Evolutionary conservation across 2,113 vertebrate genomes (phyloP), one percentile per base, ranked within the genome.

Genomic region (Mirounga angustirostris): DNA sequence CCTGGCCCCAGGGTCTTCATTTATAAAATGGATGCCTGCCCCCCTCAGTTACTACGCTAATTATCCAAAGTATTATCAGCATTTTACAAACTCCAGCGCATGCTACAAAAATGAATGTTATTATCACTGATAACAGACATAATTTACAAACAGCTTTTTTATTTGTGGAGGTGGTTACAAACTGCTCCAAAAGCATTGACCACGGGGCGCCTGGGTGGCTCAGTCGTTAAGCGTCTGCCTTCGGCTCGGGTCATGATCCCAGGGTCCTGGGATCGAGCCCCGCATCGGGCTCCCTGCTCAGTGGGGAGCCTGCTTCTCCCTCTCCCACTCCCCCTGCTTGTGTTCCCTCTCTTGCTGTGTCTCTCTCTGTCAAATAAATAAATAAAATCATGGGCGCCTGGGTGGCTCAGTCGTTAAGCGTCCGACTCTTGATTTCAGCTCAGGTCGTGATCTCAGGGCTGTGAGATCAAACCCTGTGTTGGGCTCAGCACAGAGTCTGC

Each of bases 51-150:
- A 21, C 18, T 78, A 26, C 54, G 12, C 73, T 81, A n/a, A 69
- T 24, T 18, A 59, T 63, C 13, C 19, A 63, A 91, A 50, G 30
- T 40, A 33, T 79, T 79, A 40, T 59, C 52, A 22, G 28, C 30
- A 59, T 95, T 94, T 71, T 82, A 91, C 65, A 88, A 94, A 79
- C 16, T 89, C 58, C 22, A 33, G 80, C 8, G 59, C 50, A 61
- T 19, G 36, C 22, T 67, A 12, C 7, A 59, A 87, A 92, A 90
- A 80, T 52, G 54, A 82, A 97, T 16, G 4, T 89, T n/a, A 22
- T 28, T 36, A 56, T 24, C 63, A 56, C 18, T 16, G 14, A 59
- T 81, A 15, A 79, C 5, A 83, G 61, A 33, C 65, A 30, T 43
- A 85, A 61, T 14, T 61, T 89, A 69, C 56, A 65, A 95, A 92